Evolutionary conservation across 1,140 invertebrate genomes (phyloP).

Genomic region (Leptinotarsa undecemlineata): DNA sequence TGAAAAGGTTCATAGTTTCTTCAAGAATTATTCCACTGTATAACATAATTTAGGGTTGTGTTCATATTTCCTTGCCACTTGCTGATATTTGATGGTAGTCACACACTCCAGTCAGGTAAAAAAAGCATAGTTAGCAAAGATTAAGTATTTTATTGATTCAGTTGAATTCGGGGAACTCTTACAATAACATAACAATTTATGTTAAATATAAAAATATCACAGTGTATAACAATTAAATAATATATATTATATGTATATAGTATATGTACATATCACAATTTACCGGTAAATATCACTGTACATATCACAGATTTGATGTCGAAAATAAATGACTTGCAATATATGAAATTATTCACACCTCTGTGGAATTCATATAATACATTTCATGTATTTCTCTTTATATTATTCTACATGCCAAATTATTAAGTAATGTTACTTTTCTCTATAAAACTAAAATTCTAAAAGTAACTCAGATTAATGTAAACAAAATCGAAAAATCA

Average conservation of each 20-base stretch:
- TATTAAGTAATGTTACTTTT: neutral
- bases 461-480: neutral
- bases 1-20: too few relatives aligned
- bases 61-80: too few relatives aligned
- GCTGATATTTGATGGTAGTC: neutral
- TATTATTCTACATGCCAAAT: neutral
- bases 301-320: neutral
- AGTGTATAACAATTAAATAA: neutral
- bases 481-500: neutral
- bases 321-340: neutral
- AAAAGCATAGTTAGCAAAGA: neutral
- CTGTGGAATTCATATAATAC: neutral
- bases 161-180: constrained; percentile 5
- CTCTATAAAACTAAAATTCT: neutral
- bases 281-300: constrained; percentile 1
- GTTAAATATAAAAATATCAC: neutral
- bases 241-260: neutral
- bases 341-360: neutral
- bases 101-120: constrained; percentile 5
- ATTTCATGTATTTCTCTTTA: neutral
- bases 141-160: neutral
- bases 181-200: constrained; percentile 1
- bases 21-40: too few relatives aligned
- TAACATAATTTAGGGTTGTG: too few relatives aligned
- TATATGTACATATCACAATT: neutral